Percentiles rank a stretch among this genome's conserved stretches.
phyloP scores from a whole-genome alignment of 2,113 vertebrate genomes.

The Nymphicus hollandicus region DNA sequence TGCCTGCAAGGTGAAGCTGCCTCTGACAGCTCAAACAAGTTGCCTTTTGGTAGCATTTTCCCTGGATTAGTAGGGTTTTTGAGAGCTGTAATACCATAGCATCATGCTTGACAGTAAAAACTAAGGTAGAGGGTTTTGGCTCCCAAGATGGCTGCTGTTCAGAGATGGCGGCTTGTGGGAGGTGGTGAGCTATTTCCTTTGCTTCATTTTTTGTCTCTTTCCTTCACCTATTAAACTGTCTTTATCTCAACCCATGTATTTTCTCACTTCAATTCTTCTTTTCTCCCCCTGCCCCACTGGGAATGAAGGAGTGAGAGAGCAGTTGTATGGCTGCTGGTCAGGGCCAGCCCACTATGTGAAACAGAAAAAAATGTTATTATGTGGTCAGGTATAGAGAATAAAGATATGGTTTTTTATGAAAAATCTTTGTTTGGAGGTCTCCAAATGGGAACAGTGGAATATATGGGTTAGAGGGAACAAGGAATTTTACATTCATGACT shows the following conservation, averaged over 20 bases:
- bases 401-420: background rate
- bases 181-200: background rate
- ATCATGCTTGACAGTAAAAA: fast-evolving
- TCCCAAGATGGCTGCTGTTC: background rate
- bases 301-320: background rate
- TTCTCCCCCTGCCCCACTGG: background rate
- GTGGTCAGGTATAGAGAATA: background rate
- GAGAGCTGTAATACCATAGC: background rate
- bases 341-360: background rate
- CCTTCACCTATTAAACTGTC: background rate
- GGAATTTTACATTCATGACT: background rate
- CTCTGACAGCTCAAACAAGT: background rate
- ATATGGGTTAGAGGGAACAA: background rate
- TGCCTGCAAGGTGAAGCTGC: background rate
- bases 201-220: background rate
- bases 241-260: background rate
- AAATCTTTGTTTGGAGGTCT: background rate
- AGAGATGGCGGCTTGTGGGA: background rate
- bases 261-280: background rate
- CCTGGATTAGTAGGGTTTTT: background rate
- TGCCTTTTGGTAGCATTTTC: background rate
- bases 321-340: background rate
- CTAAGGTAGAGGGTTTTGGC: background rate
- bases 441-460: background rate
- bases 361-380: background rate